Base-by-base conservation (phyloP, 2,113 vertebrate species). In the Alligator mississippiensis region DNA sequence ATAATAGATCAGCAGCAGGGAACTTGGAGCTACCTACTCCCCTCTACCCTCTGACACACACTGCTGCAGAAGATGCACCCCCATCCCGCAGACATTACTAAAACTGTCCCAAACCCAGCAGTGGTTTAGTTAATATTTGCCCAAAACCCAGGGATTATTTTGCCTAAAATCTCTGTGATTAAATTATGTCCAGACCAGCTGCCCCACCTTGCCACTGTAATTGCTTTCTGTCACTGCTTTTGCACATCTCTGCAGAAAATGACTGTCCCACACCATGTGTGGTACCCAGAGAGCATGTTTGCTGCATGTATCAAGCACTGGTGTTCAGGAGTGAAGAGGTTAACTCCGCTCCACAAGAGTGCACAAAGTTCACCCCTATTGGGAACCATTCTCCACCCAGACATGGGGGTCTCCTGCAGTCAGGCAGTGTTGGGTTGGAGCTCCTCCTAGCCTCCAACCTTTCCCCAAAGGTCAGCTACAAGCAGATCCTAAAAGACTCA, bases 311-410 rank as follows among this genome's bases (percentile, higher is more conserved):
- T 21, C 9, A 18, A 18, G 78, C 11, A 47, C 38, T 15, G 0
- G 0, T 0, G 0, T 3, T 11, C 0, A 0, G 74, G 24, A 30
- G 55, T 0, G 30, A 19, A 38, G 60, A 76, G 55, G 17, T 60
- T 17, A 54, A 30, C 55, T 34, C 47, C 0, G 0, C 9, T 11
- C 72, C 87, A 47, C 47, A 47, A 47, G 5, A 38, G 21, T 18
- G 18, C 6, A 19, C 68, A 62, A 24, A 62, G 24, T 11, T 62
- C 22, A 5, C 61, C 22, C 21, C 11, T 21, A 25, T 21, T 25
- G 22, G 61, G 61, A 62, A 25, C 24, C 19, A 34, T 72, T 38
- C 13, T 0, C 58, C 60, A 61, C 68, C 30, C 11, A 11, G 21
- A 72, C 19, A 5, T 14, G 8, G 7, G 68, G 30, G 68, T 19